These are phyloP conservation scores for Lagria hirta DNA, from an alignment of 2,888 invertebrate species.

Conservation along the genomic window DNA sequence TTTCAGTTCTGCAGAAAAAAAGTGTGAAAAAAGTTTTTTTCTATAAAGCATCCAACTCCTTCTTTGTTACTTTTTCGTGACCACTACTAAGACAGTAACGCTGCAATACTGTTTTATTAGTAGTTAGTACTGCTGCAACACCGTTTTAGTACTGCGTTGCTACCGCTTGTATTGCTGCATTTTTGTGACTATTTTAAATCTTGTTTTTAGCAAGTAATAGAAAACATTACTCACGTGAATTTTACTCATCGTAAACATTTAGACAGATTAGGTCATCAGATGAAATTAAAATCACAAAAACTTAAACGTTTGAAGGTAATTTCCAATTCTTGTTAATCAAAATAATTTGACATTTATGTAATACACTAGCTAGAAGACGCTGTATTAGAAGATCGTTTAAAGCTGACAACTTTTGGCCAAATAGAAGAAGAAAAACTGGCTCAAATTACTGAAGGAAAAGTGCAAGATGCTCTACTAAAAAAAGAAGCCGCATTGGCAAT, in stretches of 20 bases:
- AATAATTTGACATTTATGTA: conserved; percentile 4
- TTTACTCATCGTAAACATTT: conserved; percentile 64
- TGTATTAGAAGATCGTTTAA: conserved; percentile 56
- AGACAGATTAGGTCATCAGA: conserved; percentile 62
- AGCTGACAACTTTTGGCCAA: conserved; percentile 8
- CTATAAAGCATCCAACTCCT: too few species aligned
- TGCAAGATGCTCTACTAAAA: conserved; percentile 64
- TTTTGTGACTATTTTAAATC: conserved; percentile 16
- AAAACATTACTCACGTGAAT: conserved; percentile 64
- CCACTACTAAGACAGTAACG: too few species aligned
- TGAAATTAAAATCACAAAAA: conserved; percentile 62
- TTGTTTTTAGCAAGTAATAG: conserved; percentile 60
- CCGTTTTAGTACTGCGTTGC: too few species aligned
- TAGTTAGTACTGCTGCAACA: too few species aligned
- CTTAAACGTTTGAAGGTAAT: conserved; percentile 62
- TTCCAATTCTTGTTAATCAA: conserved; percentile 1
- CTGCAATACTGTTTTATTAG: too few species aligned
- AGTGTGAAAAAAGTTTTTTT: too few species aligned
- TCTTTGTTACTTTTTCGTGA: too few species aligned
- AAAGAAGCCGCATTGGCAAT: conserved; percentile 68
- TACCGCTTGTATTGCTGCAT: too few species aligned
- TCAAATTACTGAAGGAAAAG: conserved; percentile 63
- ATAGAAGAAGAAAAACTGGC: conserved; percentile 56
- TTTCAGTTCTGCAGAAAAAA: too few species aligned
- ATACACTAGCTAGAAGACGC: conserved; percentile 58